Percentiles rank a stretch among this genome's conserved stretches.
Evolutionary conservation across 1,140 invertebrate species (phyloP).

Genomic region (Papilio machaon): DNA sequence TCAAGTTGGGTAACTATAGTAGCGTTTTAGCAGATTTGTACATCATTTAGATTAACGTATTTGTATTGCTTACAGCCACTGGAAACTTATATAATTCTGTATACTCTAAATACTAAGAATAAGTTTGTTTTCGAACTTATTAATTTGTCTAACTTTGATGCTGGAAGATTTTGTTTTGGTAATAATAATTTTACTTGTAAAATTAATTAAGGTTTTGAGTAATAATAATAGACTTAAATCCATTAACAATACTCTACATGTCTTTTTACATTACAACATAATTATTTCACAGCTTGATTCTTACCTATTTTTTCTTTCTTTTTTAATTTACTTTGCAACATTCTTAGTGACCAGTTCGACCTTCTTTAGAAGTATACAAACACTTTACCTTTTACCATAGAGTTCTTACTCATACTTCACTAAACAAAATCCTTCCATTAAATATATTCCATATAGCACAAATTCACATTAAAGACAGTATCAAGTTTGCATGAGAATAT

Average conservation of each 20-base stretch:
- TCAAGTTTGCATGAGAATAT: background rate
- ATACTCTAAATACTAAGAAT: background rate
- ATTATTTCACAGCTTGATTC: too few relatives aligned
- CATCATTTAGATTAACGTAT: constrained; percentile 17
- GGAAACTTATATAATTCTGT: background rate
- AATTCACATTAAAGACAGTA: background rate
- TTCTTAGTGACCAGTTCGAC: too few relatives aligned
- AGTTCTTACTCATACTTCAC: background rate
- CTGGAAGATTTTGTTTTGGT: background rate
- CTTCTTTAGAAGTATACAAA: background rate
- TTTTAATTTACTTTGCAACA: too few relatives aligned
- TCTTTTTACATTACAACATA: too few relatives aligned
- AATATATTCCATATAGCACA: background rate
- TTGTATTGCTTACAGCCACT: background rate
- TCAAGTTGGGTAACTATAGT: constrained; percentile 34
- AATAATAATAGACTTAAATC: too few relatives aligned
- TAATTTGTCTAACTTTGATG: background rate
- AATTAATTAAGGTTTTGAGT: too few relatives aligned
- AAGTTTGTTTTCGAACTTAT: background rate
- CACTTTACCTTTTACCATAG: background rate
- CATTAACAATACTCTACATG: too few relatives aligned
- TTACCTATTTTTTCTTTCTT: too few relatives aligned
- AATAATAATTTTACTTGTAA: background rate
- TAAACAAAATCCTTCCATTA: background rate
- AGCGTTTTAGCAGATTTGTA: constrained; percentile 36